Base-by-base conservation (phyloP, 2,797 vertebrate genomes). In the Poecilia picta region DNA sequence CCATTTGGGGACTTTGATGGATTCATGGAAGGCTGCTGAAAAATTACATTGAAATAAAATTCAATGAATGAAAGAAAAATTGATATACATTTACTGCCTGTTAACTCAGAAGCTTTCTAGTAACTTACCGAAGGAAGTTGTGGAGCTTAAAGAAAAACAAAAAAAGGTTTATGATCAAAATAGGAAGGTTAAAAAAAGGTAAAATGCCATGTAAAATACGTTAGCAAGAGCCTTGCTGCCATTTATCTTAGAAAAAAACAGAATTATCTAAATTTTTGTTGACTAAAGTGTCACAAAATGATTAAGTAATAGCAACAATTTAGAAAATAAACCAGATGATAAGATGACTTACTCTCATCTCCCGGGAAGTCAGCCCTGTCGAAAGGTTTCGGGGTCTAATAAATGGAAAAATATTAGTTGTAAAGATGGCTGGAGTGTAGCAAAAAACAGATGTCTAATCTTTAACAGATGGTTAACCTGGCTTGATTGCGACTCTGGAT, bases 1-100 rank as follows among this genome's bases (percentile, higher is more conserved):
- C 88, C 87, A 72, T 76, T 0, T 45, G 88, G 81, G 6, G 33
- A 78, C 78, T 57, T 70, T 15, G 66, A 57, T 28, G 33, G 53
- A 76, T n/a, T 73, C 39, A 53, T 6, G 7, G 31, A 49, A n/a
- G 2, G 25, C 88, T 90, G 23, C 28, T 36, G 6, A 28, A 62
- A 78, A 79, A 28, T 62, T 0, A 6, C 47, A 10, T 20, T 72
- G 75, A 45, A 51, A 59, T 20, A 66, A 12, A 72, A 2, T 51
- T 36, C 49, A 31, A 41, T 31, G 20, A 6, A 64, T 72, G 8
- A 55, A 55, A 55, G 1, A 11, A 55, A 49, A 55, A 55, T 11
- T n/a, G 8, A 23, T 66, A 39, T 39, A 8, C 4, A 68, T 45
- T 28, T 6, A 51, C 36, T 28, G 2, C 72, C 8, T 71, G 49